Base-by-base conservation (phyloP, 2,113 vertebrate species). In the Anguilla rostrata region DNA sequence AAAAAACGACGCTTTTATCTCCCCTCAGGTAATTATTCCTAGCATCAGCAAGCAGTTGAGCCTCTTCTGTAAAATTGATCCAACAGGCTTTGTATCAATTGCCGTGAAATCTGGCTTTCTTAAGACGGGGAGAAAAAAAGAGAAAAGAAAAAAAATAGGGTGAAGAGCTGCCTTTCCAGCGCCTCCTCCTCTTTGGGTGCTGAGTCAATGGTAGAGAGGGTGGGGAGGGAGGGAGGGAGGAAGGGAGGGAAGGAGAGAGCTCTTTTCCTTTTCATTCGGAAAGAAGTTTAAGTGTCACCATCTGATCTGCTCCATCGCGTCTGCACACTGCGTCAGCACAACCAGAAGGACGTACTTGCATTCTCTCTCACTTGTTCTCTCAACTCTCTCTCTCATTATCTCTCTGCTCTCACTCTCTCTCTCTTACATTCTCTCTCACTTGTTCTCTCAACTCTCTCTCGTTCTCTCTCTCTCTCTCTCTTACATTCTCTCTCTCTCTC, bases 301-400 rank as follows among this genome's bases (percentile, higher is more conserved):
- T 88, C 86, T 89, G 90, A 92, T 93, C 89, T 91, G 88, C 87
- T 86, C 82, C 89, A 84, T 89, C 85, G 57, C 89, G 91, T 90
- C 90, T 92, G 92, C 88, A 91, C 88, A 83, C 87, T 56, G 83
- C 92, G 90, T 91, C 91, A 89, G 91, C 88, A 75, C 87, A 91
- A 92, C 93, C 92, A 92, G 87, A 91, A 86, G 92, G 89, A 87
- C 88, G 83, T 85, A 83, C 88, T 90, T 84, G 80, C 87, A 66
- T 66, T 84, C 83, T 53, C 39, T 84, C 29, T 39, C 60, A 2
- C 22, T 66, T 26, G 8, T 18, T 41, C 40, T 29, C 40, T 41
- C 34, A 34, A 15, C 78, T 40, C 40, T 80, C 39, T 80, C 16
- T 41, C 78, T 5, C 60, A 26, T 2, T 66, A 20, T 34, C 57